Evolutionary conservation across 1,140 invertebrate species (phyloP).

Genomic region (Conopomorpha cramerella): DNA sequence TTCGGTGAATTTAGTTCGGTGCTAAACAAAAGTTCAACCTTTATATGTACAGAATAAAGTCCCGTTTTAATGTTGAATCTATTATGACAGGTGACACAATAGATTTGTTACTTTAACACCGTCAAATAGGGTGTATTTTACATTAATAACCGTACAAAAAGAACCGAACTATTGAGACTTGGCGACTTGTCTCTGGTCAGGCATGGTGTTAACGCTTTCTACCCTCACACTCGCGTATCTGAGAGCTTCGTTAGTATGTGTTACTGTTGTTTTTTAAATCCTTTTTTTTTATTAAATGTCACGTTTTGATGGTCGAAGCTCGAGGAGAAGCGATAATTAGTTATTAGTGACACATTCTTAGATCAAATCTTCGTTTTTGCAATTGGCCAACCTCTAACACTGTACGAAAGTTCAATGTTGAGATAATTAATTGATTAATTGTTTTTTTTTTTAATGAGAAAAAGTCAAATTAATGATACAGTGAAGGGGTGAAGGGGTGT

Average conservation of each 20-base stretch:
- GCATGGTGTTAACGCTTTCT: no score
- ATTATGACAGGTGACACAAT: no score
- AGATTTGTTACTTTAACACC: no score
- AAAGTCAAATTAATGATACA: constrained; percentile 31
- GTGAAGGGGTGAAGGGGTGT: constrained; percentile 54
- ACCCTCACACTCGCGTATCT: neutral
- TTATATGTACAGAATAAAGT: no score
- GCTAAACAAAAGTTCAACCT: no score
- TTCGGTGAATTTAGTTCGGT: no score
- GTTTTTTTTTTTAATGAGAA: constrained; percentile 11
- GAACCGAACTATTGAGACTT: no score
- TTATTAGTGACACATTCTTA: constrained; percentile 27
- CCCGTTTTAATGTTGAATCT: no score
- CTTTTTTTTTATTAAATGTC: no score
- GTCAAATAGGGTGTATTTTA: no score
- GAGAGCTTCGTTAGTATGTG: neutral
- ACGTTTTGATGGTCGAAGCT: constrained; percentile 7
- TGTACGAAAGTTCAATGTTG: constrained; percentile 31
- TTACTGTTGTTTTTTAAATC: neutral
- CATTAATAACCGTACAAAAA: no score
- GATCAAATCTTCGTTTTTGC: constrained; percentile 63
- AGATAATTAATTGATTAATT: constrained; percentile 8
- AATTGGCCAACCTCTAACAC: constrained; percentile 60
- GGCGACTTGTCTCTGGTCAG: no score
- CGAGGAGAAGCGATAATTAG: constrained; percentile 17